These are phyloP conservation scores for Toxotes chatareus DNA, from an alignment of 2,113 vertebrate species.

Conservation along the genomic window DNA sequence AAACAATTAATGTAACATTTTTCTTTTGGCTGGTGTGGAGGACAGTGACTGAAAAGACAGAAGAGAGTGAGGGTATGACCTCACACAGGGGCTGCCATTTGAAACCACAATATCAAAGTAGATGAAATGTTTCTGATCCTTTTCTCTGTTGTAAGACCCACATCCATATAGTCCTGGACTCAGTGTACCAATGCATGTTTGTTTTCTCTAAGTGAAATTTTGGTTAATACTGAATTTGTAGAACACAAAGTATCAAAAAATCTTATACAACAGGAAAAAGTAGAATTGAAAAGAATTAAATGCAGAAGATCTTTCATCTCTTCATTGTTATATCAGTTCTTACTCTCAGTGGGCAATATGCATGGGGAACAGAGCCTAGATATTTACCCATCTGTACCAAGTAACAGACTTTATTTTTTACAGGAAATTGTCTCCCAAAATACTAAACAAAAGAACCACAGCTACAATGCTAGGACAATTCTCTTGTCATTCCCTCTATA, in stretches of 20 bases:
- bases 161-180: background rate
- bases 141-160: background rate
- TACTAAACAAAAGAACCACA: background rate
- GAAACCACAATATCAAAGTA: slow-evolving; percentile 52
- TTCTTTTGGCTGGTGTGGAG: slow-evolving; percentile 26
- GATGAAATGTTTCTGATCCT: slow-evolving; percentile 39
- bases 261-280: background rate
- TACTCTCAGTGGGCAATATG: background rate
- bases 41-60: slow-evolving; percentile 24
- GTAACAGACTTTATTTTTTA: background rate
- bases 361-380: background rate
- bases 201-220: background rate
- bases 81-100: slow-evolving; percentile 16
- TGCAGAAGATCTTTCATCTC: background rate
- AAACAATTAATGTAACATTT: slow-evolving; percentile 12
- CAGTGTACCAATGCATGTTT: background rate
- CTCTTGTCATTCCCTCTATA: background rate
- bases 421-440: background rate
- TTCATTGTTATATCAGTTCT: background rate
- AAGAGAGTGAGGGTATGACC: slow-evolving; percentile 22
- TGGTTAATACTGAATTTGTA: background rate
- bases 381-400: background rate
- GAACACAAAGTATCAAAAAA: background rate
- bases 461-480: background rate
- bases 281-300: background rate